phyloP scores from a whole-genome alignment of 2,888 invertebrate genomes.

The Bellardia bayeri region DNA sequence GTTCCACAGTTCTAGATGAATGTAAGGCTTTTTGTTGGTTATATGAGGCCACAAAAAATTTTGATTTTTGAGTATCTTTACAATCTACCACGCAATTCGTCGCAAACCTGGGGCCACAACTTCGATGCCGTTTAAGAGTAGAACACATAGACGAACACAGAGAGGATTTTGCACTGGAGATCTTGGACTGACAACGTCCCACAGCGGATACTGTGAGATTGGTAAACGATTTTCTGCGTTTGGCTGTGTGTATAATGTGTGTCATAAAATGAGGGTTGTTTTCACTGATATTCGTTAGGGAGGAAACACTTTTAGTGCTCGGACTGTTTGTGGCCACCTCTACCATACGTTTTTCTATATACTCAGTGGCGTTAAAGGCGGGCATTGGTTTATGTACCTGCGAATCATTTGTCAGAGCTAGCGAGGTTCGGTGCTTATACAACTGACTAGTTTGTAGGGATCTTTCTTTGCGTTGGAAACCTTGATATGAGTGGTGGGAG shows the following conservation, averaged over 20 bases:
- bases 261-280: neutral
- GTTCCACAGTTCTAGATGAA: conserved; percentile 9
- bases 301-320: conserved; percentile 73
- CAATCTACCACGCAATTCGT: conserved; percentile 62
- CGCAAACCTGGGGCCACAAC: conserved; percentile 79
- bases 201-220: conserved; percentile 75
- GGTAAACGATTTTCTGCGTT: conserved; percentile 77
- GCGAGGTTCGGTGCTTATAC: conserved; percentile 77
- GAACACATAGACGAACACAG: conserved; percentile 4
- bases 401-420: conserved; percentile 77
- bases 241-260: neutral
- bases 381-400: conserved; percentile 82
- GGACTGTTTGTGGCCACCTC: conserved; percentile 77
- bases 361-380: conserved; percentile 82
- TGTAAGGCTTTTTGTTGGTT: conserved; percentile 55
- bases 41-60: conserved; percentile 49
- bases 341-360: conserved; percentile 79
- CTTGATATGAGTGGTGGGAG: conserved; percentile 58
- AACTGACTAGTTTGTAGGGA: conserved; percentile 77
- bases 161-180: conserved; percentile 12
- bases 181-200: neutral
- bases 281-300: conserved; percentile 21
- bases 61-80: conserved; percentile 75
- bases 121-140: conserved; percentile 78
- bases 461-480: conserved; percentile 79